Base-by-base conservation (phyloP, 2,113 vertebrate genomes). In the Xiphophorus maculatus region DNA sequence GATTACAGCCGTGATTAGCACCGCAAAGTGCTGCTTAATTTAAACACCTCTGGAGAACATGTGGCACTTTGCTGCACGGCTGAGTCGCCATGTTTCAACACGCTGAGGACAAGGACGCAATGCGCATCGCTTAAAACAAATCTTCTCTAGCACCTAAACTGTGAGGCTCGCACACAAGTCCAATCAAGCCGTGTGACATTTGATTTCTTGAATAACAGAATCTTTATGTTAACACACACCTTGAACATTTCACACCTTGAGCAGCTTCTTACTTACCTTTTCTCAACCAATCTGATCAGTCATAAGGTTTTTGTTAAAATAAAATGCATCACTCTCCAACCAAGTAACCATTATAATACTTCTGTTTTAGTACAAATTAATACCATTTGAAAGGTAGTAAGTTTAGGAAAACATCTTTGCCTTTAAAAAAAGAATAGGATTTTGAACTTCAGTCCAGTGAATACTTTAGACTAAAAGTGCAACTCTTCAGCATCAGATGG, bases 1-100 rank as follows among this genome's bases (percentile, higher is more conserved):
- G 94, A 95, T 94, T 94, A 94, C 88, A 91, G 91, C 82, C 90
- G 77, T 90, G 92, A 94, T 94, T 95, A 94, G 93, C 90, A 65
- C 74, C 62, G 76, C 86, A 89, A 89, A 94, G 92, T 90, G 90
- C 89, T 93, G 92, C 91, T 94, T 92, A 90, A 91, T 93, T 92
- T 90, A 91, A 93, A 94, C 91, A 94, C 93, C 93, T 93, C 91
- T 93, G 91, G 90, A 94, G 92, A 92, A 92, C 87, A 90, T 88
- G 84, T 90, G 87, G 86, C 87, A 88, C 91, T 90, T 86, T 81
- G 84, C 82, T 86, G 85, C 89, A 76, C 73, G 85, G 81, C 84
- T 82, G 81, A 88, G 85, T 82, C 27, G 74, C 80, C 65, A 77
- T 6, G 66, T 64, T 83, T 65, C 74, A 85, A 82, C 84, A 63